phyloP scores from a whole-genome alignment of 1,140 invertebrate genomes.

The Aradophagus sp. region DNA sequence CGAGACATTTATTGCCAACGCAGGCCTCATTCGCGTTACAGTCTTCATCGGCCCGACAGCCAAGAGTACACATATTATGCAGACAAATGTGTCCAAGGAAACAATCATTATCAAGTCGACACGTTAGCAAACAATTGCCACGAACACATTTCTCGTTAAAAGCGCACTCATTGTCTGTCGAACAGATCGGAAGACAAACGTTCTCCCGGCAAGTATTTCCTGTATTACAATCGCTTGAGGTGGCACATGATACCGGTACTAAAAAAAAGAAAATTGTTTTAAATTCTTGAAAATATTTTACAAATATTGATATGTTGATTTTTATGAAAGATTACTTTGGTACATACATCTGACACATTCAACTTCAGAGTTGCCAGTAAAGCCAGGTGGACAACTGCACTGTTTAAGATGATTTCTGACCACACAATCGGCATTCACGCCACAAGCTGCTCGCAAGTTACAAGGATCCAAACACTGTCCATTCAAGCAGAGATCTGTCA shows the following conservation, averaged over 20 bases:
- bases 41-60: slow-evolving; percentile 90
- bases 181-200: slow-evolving; percentile 85
- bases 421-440: slow-evolving; percentile 90
- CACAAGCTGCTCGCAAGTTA: slow-evolving; percentile 83
- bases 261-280: slow-evolving; percentile 57
- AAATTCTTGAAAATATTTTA: too few species aligned
- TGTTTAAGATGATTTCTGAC: slow-evolving; percentile 85
- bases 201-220: slow-evolving; percentile 84
- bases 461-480: slow-evolving; percentile 92
- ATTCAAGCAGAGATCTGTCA: slow-evolving; percentile 85
- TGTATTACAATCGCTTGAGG: slow-evolving; percentile 80
- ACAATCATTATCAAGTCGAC: slow-evolving; percentile 91
- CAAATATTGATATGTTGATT: too few species aligned
- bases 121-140: slow-evolving; percentile 88
- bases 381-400: slow-evolving; percentile 88
- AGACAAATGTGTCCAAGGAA: slow-evolving; percentile 92
- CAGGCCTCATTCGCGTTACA: slow-evolving; percentile 89
- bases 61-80: slow-evolving; percentile 87
- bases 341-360: slow-evolving; percentile 89
- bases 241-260: slow-evolving; percentile 86
- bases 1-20: slow-evolving; percentile 84
- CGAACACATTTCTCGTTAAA: slow-evolving; percentile 91
- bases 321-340: neutral
- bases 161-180: slow-evolving; percentile 88
- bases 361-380: slow-evolving; percentile 88